Percentiles rank a stretch among this genome's conserved stretches.
phyloP scores from a whole-genome alignment of 2,113 vertebrate species.

The Equus quagga region DNA sequence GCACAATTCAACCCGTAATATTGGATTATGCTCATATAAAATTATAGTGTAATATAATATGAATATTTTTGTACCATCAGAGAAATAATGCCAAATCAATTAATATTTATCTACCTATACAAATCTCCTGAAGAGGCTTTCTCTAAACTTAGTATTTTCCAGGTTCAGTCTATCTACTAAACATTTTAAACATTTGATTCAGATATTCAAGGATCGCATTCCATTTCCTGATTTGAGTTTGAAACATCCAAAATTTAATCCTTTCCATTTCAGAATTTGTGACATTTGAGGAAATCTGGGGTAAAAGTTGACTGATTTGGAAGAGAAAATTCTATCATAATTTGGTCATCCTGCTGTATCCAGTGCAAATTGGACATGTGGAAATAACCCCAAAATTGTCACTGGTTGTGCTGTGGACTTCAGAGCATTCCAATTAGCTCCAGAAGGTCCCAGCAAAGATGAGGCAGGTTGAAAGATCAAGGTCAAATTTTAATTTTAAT shows the following conservation, averaged over 20 bases:
- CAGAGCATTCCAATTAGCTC: neutral
- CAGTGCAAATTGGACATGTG: neutral
- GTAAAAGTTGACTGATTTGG: constrained; percentile 28
- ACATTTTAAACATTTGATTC: constrained; percentile 69
- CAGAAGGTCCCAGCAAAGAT: neutral
- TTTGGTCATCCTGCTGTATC: neutral
- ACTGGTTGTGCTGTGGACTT: neutral
- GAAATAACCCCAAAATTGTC: neutral
- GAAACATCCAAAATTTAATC: neutral
- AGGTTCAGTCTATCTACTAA: constrained; percentile 62
- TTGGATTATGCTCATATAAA: neutral
- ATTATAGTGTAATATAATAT: neutral
- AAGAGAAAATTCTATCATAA: neutral
- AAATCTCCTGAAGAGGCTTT: constrained; percentile 48
- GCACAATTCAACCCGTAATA: neutral
- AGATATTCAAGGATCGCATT: constrained; percentile 69
- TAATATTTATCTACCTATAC: neutral
- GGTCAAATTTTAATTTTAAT: neutral
- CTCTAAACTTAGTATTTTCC: constrained; percentile 56
- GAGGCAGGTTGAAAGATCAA: neutral
- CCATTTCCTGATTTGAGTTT: constrained; percentile 51
- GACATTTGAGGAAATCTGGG: constrained; percentile 15
- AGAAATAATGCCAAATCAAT: neutral
- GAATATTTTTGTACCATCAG: neutral
- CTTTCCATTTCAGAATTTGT: constrained; percentile 5